These are phyloP conservation scores for Cosmopolites sordidus DNA, from an alignment of 2,888 invertebrate genomes.

Conservation along the genomic window DNA sequence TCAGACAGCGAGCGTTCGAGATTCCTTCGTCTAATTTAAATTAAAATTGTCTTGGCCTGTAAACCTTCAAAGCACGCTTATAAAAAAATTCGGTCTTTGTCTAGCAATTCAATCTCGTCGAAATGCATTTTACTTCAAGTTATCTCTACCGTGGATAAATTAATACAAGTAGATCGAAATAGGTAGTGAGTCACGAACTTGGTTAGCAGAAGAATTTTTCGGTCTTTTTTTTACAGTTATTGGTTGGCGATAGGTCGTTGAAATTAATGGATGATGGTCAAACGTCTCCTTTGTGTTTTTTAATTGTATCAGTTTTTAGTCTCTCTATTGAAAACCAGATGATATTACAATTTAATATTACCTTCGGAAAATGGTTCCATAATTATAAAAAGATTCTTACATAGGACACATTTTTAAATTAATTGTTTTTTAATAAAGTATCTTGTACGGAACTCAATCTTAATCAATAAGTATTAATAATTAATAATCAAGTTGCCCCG, in stretches of 20 bases:
- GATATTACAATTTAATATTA: too few species aligned
- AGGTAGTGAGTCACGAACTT: conserved; percentile 25
- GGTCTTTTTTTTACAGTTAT: conserved; percentile 12
- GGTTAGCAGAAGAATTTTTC: conserved; percentile 21
- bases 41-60: too few species aligned
- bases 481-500: too few species aligned
- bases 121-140: conserved; percentile 10
- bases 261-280: conserved; percentile 24
- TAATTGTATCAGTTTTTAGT: conserved; percentile 17
- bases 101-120: conserved; percentile 7
- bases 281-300: conserved; percentile 11
- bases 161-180: conserved; percentile 22
- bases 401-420: too few species aligned
- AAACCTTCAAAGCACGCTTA: too few species aligned
- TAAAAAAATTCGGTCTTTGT: neutral
- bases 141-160: conserved; percentile 21
- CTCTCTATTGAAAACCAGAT: neutral
- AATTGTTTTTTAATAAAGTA: too few species aligned
- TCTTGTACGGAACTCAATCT: too few species aligned
- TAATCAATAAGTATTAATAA: too few species aligned
- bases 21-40: too few species aligned
- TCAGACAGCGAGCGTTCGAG: too few species aligned
- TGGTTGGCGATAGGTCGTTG: conserved; percentile 19
- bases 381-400: too few species aligned
- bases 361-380: too few species aligned